Evolutionary conservation across 2,888 invertebrate species (phyloP).

Genomic region (Drosophila emarginata): DNA sequence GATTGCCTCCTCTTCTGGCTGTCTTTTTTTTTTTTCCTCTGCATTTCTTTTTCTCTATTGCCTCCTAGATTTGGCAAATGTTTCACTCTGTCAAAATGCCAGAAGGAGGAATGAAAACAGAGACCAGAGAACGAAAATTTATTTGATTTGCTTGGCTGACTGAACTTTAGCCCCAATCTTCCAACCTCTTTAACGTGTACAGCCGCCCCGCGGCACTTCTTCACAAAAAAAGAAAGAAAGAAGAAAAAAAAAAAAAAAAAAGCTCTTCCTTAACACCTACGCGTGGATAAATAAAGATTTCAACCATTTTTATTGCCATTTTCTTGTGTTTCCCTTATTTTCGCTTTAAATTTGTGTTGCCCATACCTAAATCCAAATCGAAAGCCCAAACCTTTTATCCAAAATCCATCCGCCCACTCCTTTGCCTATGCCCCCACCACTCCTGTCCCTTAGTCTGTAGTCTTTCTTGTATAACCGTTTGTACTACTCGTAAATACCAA

Average conservation of each 20-base stretch:
- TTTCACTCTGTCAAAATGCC: background rate
- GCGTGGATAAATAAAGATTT: constrained; percentile 4
- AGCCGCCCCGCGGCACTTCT: background rate
- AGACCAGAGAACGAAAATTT: constrained; percentile 4
- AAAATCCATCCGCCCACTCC: background rate
- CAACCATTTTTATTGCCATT: constrained; percentile 8
- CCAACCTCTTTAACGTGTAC: background rate
- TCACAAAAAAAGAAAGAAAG: background rate
- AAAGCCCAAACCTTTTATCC: background rate
- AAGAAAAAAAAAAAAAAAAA: background rate
- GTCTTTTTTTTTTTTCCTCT: constrained; percentile 7
- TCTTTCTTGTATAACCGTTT: constrained; percentile 57
- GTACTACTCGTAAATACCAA: constrained; percentile 36
- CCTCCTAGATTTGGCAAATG: constrained; percentile 23
- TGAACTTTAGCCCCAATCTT: constrained; percentile 3
- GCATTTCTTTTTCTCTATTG: background rate
- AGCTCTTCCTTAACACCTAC: constrained; percentile 3
- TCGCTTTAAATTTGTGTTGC: background rate
- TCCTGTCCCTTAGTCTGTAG: constrained; percentile 51
- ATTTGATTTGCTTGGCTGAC: constrained; percentile 15
- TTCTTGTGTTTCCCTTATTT: constrained; percentile 18
- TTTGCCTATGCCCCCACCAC: background rate
- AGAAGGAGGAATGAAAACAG: constrained; percentile 3
- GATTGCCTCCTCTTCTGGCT: background rate
- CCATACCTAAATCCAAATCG: background rate